phyloP scores from a whole-genome alignment of 2,888 invertebrate species.

The Cylindroiulus punctatus region DNA sequence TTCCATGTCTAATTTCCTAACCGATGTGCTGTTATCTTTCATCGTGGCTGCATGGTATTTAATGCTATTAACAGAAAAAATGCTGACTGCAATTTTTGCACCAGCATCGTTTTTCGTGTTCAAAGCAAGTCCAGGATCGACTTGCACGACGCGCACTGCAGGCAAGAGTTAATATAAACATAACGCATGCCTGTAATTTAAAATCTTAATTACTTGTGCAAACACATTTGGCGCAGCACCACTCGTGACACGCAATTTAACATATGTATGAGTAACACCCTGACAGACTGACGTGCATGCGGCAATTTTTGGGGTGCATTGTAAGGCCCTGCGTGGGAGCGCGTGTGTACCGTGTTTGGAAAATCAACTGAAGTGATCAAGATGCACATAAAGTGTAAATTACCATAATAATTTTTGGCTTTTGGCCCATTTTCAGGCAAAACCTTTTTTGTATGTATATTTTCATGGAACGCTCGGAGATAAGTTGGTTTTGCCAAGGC shows the following conservation, averaged over 20 bases:
- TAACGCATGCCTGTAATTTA: background rate
- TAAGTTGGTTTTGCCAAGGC: background rate
- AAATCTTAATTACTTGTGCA: constrained; percentile 18
- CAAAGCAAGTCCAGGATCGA: background rate
- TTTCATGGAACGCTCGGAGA: background rate
- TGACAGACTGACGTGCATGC: constrained; percentile 4
- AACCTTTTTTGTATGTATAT: background rate
- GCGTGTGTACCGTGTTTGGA: background rate
- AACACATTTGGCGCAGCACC: constrained; percentile 18
- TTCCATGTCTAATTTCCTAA: background rate
- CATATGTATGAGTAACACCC: constrained; percentile 7
- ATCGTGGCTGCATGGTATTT: too few relatives aligned
- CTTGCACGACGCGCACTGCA: background rate
- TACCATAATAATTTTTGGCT: background rate
- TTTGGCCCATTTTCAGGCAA: background rate
- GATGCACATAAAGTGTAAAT: constrained; percentile 18
- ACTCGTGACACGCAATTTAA: constrained; percentile 18
- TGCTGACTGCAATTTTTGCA: background rate
- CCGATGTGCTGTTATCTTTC: background rate
- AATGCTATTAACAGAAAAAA: constrained; percentile 4
- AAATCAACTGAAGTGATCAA: constrained; percentile 5
- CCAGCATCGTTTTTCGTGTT: background rate
- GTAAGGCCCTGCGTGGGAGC: background rate
- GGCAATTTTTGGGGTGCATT: background rate
- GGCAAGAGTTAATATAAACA: background rate